phyloP scores from a whole-genome alignment of 2,113 vertebrate genomes.

The Thermophis baileyi region DNA sequence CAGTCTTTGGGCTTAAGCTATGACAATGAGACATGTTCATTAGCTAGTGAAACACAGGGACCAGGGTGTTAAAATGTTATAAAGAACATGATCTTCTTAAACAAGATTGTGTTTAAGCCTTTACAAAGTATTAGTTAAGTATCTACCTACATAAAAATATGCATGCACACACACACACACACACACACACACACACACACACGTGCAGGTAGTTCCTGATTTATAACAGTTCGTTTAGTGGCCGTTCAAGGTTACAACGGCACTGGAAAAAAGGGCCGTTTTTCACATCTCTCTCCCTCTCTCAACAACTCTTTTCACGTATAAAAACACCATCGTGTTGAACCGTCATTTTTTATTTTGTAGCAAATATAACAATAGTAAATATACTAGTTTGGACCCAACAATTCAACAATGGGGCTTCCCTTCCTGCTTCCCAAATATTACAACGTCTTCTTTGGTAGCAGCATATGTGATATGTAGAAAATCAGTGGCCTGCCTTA shows the following conservation, averaged over 20 bases:
- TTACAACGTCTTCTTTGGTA: background rate
- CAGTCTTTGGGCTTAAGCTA: slow-evolving; percentile 14
- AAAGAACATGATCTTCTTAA: slow-evolving; percentile 10
- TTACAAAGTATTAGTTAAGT: slow-evolving; percentile 3
- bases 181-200: too few species aligned
- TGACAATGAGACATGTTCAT: slow-evolving; percentile 16
- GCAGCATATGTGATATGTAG: background rate
- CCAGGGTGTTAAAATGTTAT: slow-evolving; percentile 11
- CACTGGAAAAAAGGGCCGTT: too few species aligned
- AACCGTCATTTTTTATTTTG: background rate
- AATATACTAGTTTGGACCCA: background rate
- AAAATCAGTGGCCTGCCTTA: background rate
- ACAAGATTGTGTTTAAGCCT: background rate
- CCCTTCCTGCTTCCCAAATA: background rate
- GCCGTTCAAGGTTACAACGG: too few species aligned
- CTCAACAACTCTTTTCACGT: background rate
- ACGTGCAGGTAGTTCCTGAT: too few species aligned
- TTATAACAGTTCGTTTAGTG: too few species aligned
- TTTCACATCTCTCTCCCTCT: background rate
- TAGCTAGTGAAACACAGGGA: slow-evolving; percentile 15
- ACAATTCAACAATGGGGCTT: background rate
- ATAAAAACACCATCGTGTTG: background rate
- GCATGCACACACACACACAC: background rate
- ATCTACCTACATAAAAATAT: background rate
- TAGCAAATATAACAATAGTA: background rate